Conservation (phyloP, 2,113 vertebrate species). For the Oreotrochilus melanogaster region DNA sequence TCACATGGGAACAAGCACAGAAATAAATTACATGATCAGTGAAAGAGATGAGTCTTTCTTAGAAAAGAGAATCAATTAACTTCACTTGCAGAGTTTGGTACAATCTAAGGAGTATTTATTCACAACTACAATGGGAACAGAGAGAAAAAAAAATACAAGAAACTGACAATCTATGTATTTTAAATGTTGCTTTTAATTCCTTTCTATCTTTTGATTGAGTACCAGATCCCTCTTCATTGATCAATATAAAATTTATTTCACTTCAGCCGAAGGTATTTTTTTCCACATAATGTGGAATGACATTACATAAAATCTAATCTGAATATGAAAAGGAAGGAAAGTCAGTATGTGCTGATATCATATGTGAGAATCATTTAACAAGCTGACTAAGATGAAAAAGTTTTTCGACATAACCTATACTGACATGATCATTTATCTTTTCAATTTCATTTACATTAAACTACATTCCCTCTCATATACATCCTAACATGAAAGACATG, state of each 20-base stretch:
- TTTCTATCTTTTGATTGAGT: not conserved
- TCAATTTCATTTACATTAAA: not conserved
- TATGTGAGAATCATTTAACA: not conserved
- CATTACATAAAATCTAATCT: not conserved
- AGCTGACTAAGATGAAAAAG: not conserved
- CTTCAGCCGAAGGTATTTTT: not conserved
- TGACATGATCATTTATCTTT: not conserved
- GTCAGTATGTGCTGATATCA: not conserved
- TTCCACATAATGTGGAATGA: not conserved
- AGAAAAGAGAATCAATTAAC: not conserved
- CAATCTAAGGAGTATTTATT: not conserved
- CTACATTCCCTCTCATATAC: not conserved
- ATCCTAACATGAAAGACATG: not conserved
- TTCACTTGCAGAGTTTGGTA: not conserved
- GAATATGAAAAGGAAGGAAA: not conserved
- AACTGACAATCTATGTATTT: rapidly evolving
- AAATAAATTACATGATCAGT: not conserved
- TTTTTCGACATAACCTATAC: not conserved
- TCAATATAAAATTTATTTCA: not conserved
- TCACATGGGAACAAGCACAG: not conserved
- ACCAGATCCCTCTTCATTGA: not conserved
- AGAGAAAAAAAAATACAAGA: not conserved
- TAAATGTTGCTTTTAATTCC: not conserved
- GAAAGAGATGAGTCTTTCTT: not conserved
- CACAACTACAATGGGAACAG: rapidly evolving